phyloP scores from a whole-genome alignment of 2,888 invertebrate species.

The Ommatoiulus sabulosus region DNA sequence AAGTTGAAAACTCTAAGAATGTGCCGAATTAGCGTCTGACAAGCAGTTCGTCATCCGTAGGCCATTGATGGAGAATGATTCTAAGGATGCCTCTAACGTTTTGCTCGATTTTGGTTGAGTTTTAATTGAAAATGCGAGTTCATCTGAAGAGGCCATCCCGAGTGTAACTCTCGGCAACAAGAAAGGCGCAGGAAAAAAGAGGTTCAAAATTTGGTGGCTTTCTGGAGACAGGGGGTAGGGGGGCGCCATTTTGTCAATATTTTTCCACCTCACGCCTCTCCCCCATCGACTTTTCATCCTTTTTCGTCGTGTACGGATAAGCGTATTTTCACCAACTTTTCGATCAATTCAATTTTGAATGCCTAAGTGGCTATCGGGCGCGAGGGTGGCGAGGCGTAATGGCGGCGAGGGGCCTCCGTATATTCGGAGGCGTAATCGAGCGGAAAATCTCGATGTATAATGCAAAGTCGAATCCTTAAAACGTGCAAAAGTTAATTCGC shows the following conservation, averaged over 20 bases:
- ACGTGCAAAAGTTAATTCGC: constrained; percentile 31
- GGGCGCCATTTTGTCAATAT: constrained; percentile 9
- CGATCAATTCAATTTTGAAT: constrained; percentile 43
- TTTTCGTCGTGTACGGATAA: background rate
- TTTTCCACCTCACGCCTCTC: constrained; percentile 22
- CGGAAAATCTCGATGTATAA: background rate
- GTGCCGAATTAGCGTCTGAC: too few relatives aligned
- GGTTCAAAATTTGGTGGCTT: background rate
- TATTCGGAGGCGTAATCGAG: background rate
- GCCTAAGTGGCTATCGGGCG: constrained; percentile 4
- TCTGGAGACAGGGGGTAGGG: background rate
- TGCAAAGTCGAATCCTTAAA: constrained; percentile 25
- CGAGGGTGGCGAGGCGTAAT: background rate
- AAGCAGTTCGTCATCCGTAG: background rate
- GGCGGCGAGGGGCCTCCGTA: background rate
- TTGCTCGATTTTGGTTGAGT: background rate
- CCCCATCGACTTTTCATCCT: background rate
- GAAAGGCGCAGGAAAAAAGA: constrained; percentile 3
- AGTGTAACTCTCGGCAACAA: constrained; percentile 17
- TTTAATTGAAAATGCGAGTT: constrained; percentile 19
- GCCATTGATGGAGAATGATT: background rate
- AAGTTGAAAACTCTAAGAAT: too few relatives aligned
- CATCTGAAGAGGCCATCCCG: background rate
- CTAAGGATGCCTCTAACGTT: background rate
- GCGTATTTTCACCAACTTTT: constrained; percentile 1